These are phyloP conservation scores for Chaenogobius annularis DNA, from an alignment of 2,113 vertebrate species.

Conservation along the genomic window DNA sequence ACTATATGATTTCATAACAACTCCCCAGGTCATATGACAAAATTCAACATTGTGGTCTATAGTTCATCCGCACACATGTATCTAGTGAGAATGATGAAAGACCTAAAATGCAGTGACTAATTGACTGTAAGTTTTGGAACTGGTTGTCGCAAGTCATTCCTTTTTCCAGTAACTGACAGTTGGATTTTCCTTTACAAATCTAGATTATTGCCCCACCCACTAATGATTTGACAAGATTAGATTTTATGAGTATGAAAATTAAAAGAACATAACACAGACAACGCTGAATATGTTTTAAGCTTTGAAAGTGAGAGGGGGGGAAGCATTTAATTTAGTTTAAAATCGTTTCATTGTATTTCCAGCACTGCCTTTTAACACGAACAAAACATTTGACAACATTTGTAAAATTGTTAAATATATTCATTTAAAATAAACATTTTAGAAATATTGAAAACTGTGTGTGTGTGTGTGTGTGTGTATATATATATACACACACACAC, in stretches of 20 bases:
- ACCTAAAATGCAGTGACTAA: not conserved
- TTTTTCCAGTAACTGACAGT: not conserved
- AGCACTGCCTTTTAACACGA: too few relatives aligned
- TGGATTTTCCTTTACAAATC: not conserved
- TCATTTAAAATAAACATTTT: too few relatives aligned
- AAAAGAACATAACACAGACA: too few relatives aligned
- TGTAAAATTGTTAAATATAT: too few relatives aligned
- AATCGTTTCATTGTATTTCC: too few relatives aligned
- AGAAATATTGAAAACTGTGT: too few relatives aligned
- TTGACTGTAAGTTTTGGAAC: not conserved
- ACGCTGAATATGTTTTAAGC: too few relatives aligned
- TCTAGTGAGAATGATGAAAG: not conserved
- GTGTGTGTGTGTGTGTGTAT: too few relatives aligned
- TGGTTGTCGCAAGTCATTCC: not conserved
- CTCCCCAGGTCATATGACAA: not conserved
- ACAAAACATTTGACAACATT: too few relatives aligned
- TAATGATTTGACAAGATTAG: not conserved
- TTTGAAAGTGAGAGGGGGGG: too few relatives aligned
- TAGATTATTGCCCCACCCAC: not conserved
- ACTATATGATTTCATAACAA: not conserved
- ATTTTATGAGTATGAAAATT: not conserved
- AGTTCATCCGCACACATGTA: not conserved
- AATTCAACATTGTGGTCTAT: not conserved
- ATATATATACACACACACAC: too few relatives aligned
- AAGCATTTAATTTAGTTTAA: too few relatives aligned